Evolutionary conservation across 2,888 invertebrate species (phyloP).

Genomic region (Tanytarsus gracilentus): DNA sequence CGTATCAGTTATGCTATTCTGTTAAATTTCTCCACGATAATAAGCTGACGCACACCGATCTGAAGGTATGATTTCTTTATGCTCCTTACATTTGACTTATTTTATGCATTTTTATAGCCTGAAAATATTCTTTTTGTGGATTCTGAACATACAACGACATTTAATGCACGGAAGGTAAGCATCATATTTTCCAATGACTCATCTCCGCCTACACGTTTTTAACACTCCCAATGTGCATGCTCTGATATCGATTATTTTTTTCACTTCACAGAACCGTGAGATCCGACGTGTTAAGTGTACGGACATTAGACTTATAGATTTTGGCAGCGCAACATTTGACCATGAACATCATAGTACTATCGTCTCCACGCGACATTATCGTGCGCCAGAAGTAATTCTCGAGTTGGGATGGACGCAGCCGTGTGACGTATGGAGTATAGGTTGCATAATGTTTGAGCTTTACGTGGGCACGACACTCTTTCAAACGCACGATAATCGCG

Average conservation of each 20-base stretch:
- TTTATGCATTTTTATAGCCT: too few species aligned
- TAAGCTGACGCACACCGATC: conserved; percentile 96
- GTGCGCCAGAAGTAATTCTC: conserved; percentile 97
- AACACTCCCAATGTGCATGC: not conserved
- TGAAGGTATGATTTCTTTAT: too few species aligned
- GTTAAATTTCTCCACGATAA: conserved; percentile 97
- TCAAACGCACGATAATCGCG: conserved; percentile 99
- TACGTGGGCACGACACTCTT: conserved; percentile 97
- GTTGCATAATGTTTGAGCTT: conserved; percentile 96
- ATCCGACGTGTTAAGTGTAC: conserved; percentile 81
- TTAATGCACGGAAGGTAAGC: conserved; percentile 62
- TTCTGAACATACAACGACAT: conserved; percentile 76
- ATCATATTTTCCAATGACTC: not conserved
- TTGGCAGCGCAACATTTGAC: conserved; percentile 99
- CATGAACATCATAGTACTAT: conserved; percentile 99
- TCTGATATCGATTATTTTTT: conserved; percentile 35
- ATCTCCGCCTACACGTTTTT: conserved; percentile 11
- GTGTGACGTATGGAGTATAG: conserved; percentile 70
- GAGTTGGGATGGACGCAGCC: conserved; percentile 99
- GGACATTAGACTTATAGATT: conserved; percentile 94
- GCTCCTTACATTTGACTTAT: too few species aligned
- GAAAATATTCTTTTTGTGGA: conserved; percentile 98
- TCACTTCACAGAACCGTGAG: conserved; percentile 65
- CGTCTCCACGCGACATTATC: conserved; percentile 96
- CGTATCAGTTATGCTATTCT: conserved; percentile 92